These are phyloP conservation scores for Oreochromis spilurus DNA, from an alignment of 2,113 vertebrate genomes.

Conservation along the genomic window DNA sequence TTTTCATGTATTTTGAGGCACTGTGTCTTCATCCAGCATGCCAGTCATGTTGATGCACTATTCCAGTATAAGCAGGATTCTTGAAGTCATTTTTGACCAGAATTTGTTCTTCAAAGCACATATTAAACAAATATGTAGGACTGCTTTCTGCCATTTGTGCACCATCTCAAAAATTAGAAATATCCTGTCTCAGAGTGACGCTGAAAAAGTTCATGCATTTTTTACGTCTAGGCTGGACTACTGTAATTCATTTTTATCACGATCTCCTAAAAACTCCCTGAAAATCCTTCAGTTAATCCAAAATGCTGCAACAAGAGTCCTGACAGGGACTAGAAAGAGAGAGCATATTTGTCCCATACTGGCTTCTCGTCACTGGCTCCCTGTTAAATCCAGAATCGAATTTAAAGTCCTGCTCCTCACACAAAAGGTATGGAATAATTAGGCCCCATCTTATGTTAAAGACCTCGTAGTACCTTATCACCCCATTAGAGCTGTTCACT, in stretches of 20 bases:
- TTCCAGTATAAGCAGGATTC: background rate
- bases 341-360: accelerated
- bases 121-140: background rate
- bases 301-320: accelerated
- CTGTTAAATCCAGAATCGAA: background rate
- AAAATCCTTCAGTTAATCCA: background rate
- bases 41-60: background rate
- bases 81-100: background rate
- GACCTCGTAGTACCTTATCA: background rate
- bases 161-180: accelerated
- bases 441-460: background rate
- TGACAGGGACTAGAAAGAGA: background rate
- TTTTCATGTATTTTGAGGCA: background rate
- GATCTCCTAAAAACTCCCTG: background rate
- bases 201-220: background rate
- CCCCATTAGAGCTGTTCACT: accelerated
- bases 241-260: background rate
- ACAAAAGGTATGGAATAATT: accelerated
- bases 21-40: background rate
- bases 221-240: accelerated
- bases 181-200: accelerated
- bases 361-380: background rate
- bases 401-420: background rate
- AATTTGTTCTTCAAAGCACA: background rate
- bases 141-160: background rate